Base-by-base conservation (phyloP, 2,797 vertebrate genomes). In the Sorex maritimensis region DNA sequence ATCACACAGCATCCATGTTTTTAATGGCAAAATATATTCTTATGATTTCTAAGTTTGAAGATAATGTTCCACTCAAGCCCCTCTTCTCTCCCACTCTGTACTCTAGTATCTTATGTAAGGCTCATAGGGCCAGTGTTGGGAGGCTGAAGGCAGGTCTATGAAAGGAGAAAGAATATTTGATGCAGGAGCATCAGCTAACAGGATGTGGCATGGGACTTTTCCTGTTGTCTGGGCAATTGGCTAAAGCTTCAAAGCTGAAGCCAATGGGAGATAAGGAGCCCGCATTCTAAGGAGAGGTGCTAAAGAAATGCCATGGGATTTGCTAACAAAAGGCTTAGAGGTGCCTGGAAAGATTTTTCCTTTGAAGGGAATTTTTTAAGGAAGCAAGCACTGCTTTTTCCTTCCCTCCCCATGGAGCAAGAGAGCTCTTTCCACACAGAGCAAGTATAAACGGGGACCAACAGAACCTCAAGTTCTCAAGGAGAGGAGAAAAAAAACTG, bases 231-330 rank as follows among this genome's bases (percentile, higher is more conserved):
- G 61, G 77, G 73, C 77, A 90, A 83, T 86, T 68, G 11, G 24
- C 49, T 17, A 55, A 46, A 77, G n/a, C 86, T 94, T 96, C 90
- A 90, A 90, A 92, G 68, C 61, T 81, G 44, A 77, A 72, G 63
- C 79, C n/a, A 52, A 0, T n/a, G 30, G n/a, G 28, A 23, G 30
- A 67, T 5, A 24, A 82, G 82, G 65, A 92, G 21, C 11, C 44
- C 23, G 38, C 68, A 5, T n/a, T 94, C 88, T 91, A 73, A 88
- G 26, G 55, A 78, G 69, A 82, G 17, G 41, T 7, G 21, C 67
- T 88, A 28, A 38, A 58, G 23, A 80, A 89, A 86, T 73, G 46
- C 52, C 85, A 14, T 7, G 23, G 8, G 10, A 30, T 58, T 85
- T 41, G 28, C 67, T 61, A 84, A 90, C 15, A 15, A 55, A 58